phyloP scores from a whole-genome alignment of 2,888 invertebrate species.

The Eristalis intricaria region DNA sequence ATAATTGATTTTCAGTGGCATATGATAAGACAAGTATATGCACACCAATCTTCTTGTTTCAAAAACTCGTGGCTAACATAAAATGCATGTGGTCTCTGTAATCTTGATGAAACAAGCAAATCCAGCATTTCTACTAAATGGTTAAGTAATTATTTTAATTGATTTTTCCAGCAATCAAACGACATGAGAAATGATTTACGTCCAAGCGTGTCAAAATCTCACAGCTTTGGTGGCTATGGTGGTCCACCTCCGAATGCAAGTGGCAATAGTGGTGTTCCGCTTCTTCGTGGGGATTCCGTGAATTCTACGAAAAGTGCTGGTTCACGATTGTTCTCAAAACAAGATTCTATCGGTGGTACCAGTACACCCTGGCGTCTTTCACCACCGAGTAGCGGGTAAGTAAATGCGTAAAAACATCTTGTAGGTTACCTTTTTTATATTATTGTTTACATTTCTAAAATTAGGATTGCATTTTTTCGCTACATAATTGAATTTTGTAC shows the following conservation, averaged over 20 bases:
- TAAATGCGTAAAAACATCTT: conserved; percentile 40
- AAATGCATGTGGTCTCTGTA: too few relatives aligned
- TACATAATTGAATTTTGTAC: conserved; percentile 60
- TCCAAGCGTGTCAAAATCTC: conserved; percentile 89
- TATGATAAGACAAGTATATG: too few relatives aligned
- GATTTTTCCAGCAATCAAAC: conserved; percentile 74
- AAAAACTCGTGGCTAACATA: too few relatives aligned
- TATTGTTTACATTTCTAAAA: neutral
- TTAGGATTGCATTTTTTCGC: conserved; percentile 65
- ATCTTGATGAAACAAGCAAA: neutral
- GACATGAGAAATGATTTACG: conserved; percentile 78
- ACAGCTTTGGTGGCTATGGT: conserved; percentile 93
- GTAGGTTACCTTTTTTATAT: conserved; percentile 26
- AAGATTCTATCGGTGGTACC: conserved; percentile 82
- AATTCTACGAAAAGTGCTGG: conserved; percentile 85
- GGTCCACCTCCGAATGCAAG: conserved; percentile 84
- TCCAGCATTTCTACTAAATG: neutral
- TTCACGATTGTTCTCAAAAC: conserved; percentile 87
- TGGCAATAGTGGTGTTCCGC: conserved; percentile 82
- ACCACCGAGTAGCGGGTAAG: conserved; percentile 81
- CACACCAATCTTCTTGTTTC: too few relatives aligned
- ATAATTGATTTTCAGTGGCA: too few relatives aligned
- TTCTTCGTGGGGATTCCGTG: conserved; percentile 85
- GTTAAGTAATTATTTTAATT: conserved; percentile 73
- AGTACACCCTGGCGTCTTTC: conserved; percentile 81